A percentile compares a stretch with the other conserved stretches of the same genome.
Evolutionary conservation across 1,140 invertebrate species (phyloP).

Genomic region (Aethina tumida): DNA sequence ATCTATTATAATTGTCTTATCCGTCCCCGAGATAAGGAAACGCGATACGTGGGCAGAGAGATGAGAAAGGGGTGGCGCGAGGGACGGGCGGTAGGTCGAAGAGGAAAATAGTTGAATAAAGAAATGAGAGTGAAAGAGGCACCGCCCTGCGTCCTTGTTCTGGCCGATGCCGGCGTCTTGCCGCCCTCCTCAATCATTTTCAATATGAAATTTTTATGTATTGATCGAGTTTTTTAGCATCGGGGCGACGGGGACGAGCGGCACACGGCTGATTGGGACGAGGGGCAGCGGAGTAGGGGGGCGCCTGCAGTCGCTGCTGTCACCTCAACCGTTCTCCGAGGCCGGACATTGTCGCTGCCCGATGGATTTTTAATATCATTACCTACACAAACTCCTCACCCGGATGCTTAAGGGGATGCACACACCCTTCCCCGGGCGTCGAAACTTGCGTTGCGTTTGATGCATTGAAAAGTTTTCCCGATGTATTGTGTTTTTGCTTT

Average conservation of each 20-base stretch:
- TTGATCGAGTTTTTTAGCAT: conserved; percentile 37
- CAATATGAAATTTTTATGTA: conserved; percentile 41
- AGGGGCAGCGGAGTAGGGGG: conserved; percentile 13
- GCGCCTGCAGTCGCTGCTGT: conserved; percentile 6
- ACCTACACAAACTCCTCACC: neutral
- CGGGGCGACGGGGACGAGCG: no score
- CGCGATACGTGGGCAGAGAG: no score
- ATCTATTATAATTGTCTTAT: no score
- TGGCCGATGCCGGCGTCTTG: conserved; percentile 17
- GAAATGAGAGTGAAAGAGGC: conserved; percentile 19
- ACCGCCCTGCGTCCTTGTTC: conserved; percentile 20
- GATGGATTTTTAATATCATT: conserved; percentile 23
- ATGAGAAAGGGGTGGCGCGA: no score
- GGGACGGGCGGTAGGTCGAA: no score
- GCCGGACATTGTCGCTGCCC: conserved; percentile 19
- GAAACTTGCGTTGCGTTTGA: no score
- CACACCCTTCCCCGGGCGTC: no score
- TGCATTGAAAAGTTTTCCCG: no score
- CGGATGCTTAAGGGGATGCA: neutral
- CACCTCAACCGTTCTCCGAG: conserved; percentile 2
- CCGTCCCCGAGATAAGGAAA: no score
- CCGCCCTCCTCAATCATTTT: conserved; percentile 35
- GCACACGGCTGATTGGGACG: conserved; percentile 24
- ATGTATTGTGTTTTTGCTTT: no score
- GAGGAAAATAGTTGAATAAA: conserved; percentile 12